Conservation (phyloP, 1,140 invertebrate genomes). For the Macrotrachela quadricornifera region DNA sequence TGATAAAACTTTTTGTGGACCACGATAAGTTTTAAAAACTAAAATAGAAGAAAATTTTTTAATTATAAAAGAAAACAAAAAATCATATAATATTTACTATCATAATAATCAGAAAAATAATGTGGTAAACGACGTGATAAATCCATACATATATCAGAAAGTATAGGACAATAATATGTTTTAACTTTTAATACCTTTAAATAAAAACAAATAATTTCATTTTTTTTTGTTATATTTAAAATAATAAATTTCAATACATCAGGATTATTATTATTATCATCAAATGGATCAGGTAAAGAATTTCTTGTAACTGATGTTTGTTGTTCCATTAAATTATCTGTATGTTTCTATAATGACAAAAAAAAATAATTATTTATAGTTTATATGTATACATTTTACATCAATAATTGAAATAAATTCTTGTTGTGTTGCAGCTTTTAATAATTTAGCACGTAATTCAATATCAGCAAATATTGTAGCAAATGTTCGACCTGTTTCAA, state of each 20-base stretch:
- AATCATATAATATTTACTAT: slow-evolving; percentile 24
- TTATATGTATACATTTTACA: neutral
- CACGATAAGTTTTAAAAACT: slow-evolving; percentile 34
- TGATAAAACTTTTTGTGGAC: slow-evolving; percentile 36
- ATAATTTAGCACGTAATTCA: slow-evolving; percentile 36
- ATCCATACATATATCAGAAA: slow-evolving; percentile 33
- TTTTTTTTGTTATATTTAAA: no score
- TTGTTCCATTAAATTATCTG: no score
- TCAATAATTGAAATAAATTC: slow-evolving; percentile 19
- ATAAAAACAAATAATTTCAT: no score
- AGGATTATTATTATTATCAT: no score
- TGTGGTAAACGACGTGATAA: slow-evolving; percentile 32
- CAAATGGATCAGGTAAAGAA: no score
- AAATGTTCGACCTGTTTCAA: slow-evolving; percentile 45
- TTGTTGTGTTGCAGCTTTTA: slow-evolving; percentile 30
- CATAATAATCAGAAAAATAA: slow-evolving; percentile 38
- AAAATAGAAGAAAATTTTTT: neutral
- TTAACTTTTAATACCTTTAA: no score
- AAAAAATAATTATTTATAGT: no score
- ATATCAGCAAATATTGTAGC: slow-evolving; percentile 43
- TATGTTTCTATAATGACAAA: no score
- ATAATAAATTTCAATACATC: no score
- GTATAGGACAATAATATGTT: slow-evolving; percentile 18
- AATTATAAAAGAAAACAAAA: neutral
- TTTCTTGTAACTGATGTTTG: no score